Conservation (phyloP, 2,797 vertebrate genomes). For the Tadarida brasiliensis region DNA sequence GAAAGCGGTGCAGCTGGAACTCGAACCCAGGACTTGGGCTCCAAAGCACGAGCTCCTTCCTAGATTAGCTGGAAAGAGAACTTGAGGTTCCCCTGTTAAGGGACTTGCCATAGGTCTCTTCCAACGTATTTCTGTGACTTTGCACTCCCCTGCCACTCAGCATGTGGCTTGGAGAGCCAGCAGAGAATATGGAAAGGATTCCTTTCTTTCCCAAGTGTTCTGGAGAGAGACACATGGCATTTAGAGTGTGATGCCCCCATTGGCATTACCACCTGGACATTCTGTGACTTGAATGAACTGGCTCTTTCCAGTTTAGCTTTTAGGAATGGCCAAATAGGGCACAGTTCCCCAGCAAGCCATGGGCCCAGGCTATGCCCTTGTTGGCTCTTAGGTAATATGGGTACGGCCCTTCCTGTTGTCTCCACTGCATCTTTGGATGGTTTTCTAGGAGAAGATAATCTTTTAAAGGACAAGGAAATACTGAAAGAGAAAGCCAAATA, state of each 20-base stretch:
- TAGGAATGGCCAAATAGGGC: neutral
- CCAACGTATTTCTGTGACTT: accelerated
- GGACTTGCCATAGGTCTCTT: neutral
- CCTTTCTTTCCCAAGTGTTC: neutral
- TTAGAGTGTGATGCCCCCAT: neutral
- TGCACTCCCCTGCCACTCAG: neutral
- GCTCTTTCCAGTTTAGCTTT: neutral
- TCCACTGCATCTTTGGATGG: slow-evolving; percentile 39
- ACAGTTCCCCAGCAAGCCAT: neutral
- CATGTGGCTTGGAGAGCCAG: neutral
- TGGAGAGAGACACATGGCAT: neutral
- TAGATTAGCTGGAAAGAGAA: neutral
- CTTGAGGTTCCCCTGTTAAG: neutral
- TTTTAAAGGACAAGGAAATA: slow-evolving; percentile 51
- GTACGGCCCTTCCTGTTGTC: neutral
- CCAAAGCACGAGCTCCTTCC: neutral
- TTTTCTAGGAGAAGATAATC: neutral
- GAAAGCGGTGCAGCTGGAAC: neutral
- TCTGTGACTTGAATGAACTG: neutral
- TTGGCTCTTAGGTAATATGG: neutral
- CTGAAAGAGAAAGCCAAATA: neutral
- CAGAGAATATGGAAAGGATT: neutral
- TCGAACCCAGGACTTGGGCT: neutral
- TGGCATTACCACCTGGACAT: neutral
- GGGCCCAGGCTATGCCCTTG: neutral